A percentile compares a stretch with the other conserved stretches of the same genome.
These are phyloP conservation scores for Armadillidium nasatum DNA, from an alignment of 1,140 invertebrate species.

Conservation along the genomic window DNA sequence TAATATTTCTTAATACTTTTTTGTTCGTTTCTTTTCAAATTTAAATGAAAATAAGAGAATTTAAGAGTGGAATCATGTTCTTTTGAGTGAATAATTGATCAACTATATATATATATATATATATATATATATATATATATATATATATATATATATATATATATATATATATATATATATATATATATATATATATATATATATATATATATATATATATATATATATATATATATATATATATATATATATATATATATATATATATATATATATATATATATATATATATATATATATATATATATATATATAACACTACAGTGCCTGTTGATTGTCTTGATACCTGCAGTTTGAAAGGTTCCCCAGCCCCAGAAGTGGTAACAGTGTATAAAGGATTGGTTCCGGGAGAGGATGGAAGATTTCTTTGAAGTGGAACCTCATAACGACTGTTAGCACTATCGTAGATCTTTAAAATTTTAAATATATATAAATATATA, in stretches of 20 bases:
- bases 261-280: constrained; percentile 20
- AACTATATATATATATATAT: constrained; percentile 14
- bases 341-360: neutral
- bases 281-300: constrained; percentile 19
- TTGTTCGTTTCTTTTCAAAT: too few relatives aligned
- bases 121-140: constrained; percentile 22
- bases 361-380: constrained; percentile 14
- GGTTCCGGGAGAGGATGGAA: neutral
- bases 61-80: too few relatives aligned
- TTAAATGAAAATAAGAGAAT: too few relatives aligned
- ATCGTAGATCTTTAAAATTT: neutral
- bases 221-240: constrained; percentile 17
- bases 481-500: too few relatives aligned
- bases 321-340: too few relatives aligned
- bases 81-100: too few relatives aligned
- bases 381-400: constrained; percentile 14
- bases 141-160: constrained; percentile 22
- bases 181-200: constrained; percentile 2
- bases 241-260: constrained; percentile 19
- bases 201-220: constrained; percentile 17
- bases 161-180: constrained; percentile 20
- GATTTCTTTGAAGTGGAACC: constrained; percentile 17
- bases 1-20: too few relatives aligned
- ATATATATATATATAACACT: constrained; percentile 2
- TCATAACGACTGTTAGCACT: constrained; percentile 7